These are phyloP conservation scores for Scelioninae gen. 1 DNA, from an alignment of 2,888 invertebrate genomes.

Conservation along the genomic window DNA sequence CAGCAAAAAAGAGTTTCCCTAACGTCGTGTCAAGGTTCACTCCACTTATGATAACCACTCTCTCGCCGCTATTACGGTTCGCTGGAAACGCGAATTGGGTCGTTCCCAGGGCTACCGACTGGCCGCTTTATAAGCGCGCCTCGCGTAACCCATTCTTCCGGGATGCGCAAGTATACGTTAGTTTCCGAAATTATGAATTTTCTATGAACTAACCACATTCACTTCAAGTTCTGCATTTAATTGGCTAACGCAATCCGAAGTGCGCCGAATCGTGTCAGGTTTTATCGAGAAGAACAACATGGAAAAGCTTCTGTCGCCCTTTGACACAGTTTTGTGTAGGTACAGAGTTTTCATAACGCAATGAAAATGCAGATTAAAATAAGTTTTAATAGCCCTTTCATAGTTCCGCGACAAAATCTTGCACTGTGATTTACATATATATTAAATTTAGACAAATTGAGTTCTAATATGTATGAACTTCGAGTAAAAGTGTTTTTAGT, in stretches of 20 bases:
- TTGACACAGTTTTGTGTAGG: not conserved
- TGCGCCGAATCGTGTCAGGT: not conserved
- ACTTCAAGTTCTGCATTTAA: conserved; percentile 28
- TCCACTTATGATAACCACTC: conserved; percentile 69
- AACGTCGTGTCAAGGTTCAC: conserved; percentile 69
- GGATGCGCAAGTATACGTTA: conserved; percentile 38
- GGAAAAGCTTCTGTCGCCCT: not conserved
- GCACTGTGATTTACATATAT: conserved; percentile 32
- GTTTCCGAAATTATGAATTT: conserved; percentile 59
- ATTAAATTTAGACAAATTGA: conserved; percentile 33
- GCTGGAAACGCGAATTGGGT: conserved; percentile 69
- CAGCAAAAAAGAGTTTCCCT: conserved; percentile 54
- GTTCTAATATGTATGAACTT: conserved; percentile 26
- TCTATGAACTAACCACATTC: conserved; percentile 18
- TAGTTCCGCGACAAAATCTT: conserved; percentile 26
- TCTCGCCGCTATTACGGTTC: conserved; percentile 62
- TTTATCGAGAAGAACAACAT: not conserved
- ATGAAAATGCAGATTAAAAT: conserved; percentile 40
- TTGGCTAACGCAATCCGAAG: conserved; percentile 30
- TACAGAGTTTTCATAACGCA: conserved; percentile 18
- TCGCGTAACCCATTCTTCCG: conserved; percentile 64
- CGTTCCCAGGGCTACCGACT: conserved; percentile 66
- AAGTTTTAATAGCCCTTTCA: conserved; percentile 36
- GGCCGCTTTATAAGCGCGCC: conserved; percentile 63
- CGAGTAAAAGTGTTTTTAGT: conserved; percentile 8